Evolutionary conservation across 2,113 vertebrate species (phyloP), one percentile per base, ranked within the genome.

Genomic region (Hydrolagus affinis): DNA sequence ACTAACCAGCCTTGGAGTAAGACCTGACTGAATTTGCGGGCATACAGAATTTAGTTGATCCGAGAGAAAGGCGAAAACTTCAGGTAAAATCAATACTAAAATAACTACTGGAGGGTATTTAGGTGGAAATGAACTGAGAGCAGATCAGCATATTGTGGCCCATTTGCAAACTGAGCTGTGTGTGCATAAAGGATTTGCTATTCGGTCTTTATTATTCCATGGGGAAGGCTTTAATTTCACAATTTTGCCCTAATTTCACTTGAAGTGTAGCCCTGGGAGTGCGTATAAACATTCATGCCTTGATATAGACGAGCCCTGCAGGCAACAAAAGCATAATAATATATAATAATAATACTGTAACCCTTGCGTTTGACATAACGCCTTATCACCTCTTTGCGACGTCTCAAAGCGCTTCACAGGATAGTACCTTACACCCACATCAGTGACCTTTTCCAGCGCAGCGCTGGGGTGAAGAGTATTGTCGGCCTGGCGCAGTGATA

Each of bases 11-110:
- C n/a, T n/a, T n/a, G n/a, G n/a, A n/a, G n/a, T n/a, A n/a, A n/a
- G n/a, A n/a, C n/a, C n/a, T 3, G 44, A 6, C 44, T 1, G 44
- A 44, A 44, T 44, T n/a, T 44, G 6, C 6, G 44, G 44, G 44
- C 1, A 44, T 44, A 44, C 44, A 1, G 2, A 44, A 44, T 44
- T 44, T 44, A 44, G 44, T 44, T 3, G 44, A 6, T 44, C 44
- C 44, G 6, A 44, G 44, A 44, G 44, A 44, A 6, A 44, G 44
- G 44, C 44, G 44, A 66, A 93, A 92, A 96, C 91, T 94, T 92
- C 92, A 95, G 95, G 94, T 94, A 92, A 95, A 96, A 93, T 92
- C 95, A 95, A 95, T 94, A 94, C 92, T 96, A 97, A 97, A 44
- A 44, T 44, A 44, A 44, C 6, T 97, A 94, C 94, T 91, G 93